A percentile compares a stretch with the other conserved stretches of the same genome.
phyloP scores from a whole-genome alignment of 2,113 vertebrate species.

The Mobula hypostoma region DNA sequence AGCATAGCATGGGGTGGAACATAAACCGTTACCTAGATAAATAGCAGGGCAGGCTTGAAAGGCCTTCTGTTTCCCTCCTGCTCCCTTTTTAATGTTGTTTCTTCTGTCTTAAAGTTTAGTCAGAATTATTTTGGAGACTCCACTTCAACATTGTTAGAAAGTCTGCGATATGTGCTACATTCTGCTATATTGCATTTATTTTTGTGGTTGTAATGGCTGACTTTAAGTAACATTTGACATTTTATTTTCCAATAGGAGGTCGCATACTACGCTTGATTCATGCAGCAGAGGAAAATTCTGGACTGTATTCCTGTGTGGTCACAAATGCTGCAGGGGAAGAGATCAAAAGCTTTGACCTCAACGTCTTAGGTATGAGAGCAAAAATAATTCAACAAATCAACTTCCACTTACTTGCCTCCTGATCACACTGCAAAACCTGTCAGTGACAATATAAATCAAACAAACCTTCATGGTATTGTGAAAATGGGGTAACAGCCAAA shows the following conservation, averaged over 20 bases:
- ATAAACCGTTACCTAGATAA: too few species aligned
- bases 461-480: not conserved
- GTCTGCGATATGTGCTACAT: not conserved
- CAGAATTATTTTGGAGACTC: not conserved
- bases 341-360: conserved; percentile 73
- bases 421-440: not conserved
- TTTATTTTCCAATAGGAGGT: conserved; percentile 60
- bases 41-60: too few species aligned
- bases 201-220: not conserved
- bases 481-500: too few species aligned
- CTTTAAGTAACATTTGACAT: not conserved
- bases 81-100: too few species aligned
- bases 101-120: not conserved
- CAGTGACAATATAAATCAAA: not conserved
- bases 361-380: conserved; percentile 67
- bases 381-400: not conserved
- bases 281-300: conserved; percentile 60
- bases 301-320: conserved; percentile 77
- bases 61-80: too few species aligned
- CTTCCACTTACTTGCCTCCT: not conserved
- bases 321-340: conserved; percentile 79
- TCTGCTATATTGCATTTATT: not conserved
- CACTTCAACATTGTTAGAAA: not conserved
- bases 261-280: conserved; percentile 72
- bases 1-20: too few species aligned